Evolutionary conservation across 2,797 vertebrate genomes (phyloP).

Genomic region (Setipinna tenuifilis): DNA sequence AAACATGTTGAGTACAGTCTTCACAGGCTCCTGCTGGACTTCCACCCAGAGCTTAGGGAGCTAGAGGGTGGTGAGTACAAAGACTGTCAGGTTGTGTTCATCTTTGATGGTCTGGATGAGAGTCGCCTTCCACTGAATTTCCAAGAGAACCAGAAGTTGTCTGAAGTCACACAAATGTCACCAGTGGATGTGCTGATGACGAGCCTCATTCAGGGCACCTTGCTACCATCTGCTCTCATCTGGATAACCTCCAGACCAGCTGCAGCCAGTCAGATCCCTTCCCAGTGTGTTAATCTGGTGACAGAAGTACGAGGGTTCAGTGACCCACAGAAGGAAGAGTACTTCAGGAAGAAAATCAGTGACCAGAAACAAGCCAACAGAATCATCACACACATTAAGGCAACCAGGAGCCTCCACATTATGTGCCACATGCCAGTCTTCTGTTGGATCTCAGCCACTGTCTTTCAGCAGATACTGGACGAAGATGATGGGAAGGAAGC

Average conservation of each 20-base stretch:
- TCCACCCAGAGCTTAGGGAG: conserved; percentile 25
- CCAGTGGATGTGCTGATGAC: conserved; percentile 46
- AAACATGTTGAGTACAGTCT: conserved; percentile 21
- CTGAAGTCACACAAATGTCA: neutral
- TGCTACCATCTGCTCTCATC: conserved; percentile 43
- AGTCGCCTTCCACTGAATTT: conserved; percentile 45
- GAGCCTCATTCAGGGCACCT: conserved; percentile 39
- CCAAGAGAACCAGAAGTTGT: neutral
- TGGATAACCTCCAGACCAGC: conserved; percentile 55
- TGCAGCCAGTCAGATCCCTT: conserved; percentile 46
- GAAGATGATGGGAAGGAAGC: neutral
- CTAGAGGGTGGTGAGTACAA: conserved; percentile 22
- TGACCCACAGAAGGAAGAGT: conserved; percentile 44
- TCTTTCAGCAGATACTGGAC: conserved; percentile 40
- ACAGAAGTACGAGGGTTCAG: conserved; percentile 47
- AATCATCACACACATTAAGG: conserved; percentile 47
- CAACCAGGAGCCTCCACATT: conserved; percentile 47
- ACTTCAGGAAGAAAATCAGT: conserved; percentile 42
- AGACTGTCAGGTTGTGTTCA: conserved; percentile 35
- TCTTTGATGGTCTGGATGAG: conserved; percentile 57
- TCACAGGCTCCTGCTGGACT: conserved; percentile 31
- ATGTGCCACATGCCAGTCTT: conserved; percentile 59
- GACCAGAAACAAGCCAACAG: conserved; percentile 24
- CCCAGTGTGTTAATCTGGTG: conserved; percentile 21
- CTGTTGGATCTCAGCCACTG: conserved; percentile 52